A percentile compares a stretch with the other conserved stretches of the same genome.
Evolutionary conservation across 2,888 invertebrate genomes (phyloP).

Genomic region (Clivina fossor): DNA sequence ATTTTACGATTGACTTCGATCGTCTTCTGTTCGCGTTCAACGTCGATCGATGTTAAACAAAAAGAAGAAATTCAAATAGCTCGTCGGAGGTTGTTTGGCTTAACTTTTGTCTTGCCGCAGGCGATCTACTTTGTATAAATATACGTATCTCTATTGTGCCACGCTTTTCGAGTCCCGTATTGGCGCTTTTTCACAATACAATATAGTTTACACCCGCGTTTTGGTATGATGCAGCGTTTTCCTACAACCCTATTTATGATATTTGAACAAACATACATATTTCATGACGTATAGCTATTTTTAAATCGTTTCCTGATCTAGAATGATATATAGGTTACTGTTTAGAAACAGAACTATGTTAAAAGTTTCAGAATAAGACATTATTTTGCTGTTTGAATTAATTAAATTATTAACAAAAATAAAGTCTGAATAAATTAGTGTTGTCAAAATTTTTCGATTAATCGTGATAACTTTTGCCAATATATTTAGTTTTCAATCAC

Average conservation of each 20-base stretch:
- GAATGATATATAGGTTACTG: too few relatives aligned
- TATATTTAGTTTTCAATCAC: too few relatives aligned
- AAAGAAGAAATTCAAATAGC: slow-evolving; percentile 21
- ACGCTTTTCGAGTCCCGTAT: slow-evolving; percentile 35
- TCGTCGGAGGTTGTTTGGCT: slow-evolving; percentile 17
- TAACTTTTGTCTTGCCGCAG: slow-evolving; percentile 28
- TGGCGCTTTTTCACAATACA: slow-evolving; percentile 40
- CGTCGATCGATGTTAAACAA: slow-evolving; percentile 26
- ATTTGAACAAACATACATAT: slow-evolving; percentile 32
- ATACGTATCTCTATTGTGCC: slow-evolving; percentile 17
- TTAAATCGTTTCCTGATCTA: slow-evolving; percentile 30
- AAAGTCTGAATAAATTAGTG: too few relatives aligned
- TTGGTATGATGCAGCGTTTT: slow-evolving; percentile 25
- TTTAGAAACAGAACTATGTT: too few relatives aligned
- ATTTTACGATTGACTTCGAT: slow-evolving; percentile 19
- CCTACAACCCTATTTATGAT: slow-evolving; percentile 20
- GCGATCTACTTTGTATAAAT: slow-evolving; percentile 27
- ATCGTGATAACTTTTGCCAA: too few relatives aligned
- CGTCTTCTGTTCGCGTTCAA: background rate
- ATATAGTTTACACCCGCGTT: slow-evolving; percentile 42
- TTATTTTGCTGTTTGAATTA: too few relatives aligned
- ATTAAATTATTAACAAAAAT: too few relatives aligned
- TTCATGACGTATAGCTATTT: slow-evolving; percentile 30
- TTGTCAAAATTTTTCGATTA: too few relatives aligned
- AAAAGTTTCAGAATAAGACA: too few relatives aligned